Base-by-base conservation (phyloP, 1,140 invertebrate genomes). In the Camponotus pennsylvanicus region DNA sequence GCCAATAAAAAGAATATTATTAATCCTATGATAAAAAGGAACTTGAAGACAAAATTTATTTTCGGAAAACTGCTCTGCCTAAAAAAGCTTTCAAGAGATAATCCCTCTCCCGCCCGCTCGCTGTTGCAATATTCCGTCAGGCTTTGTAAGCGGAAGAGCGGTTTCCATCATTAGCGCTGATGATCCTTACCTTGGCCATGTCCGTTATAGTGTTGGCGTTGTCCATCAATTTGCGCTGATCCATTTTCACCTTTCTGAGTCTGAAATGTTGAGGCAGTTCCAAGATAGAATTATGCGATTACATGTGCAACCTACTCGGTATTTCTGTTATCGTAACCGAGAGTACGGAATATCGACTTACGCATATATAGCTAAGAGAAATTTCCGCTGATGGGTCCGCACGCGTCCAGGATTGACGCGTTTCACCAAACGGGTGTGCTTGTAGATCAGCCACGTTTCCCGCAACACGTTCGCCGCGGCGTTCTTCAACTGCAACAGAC, bases 391-490 rank as follows among this genome's bases (percentile, higher is more conserved):
- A 95, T 99, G 99, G 79, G 99, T 98, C 92, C 99, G 96, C 89
- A 99, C 99, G 95, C 98, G 97, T 84, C 98, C 97, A 69, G 98
- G 97, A 96, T 99, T 99, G 67, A 99, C 98, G 94, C 98, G 97
- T 96, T 99, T 99, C 90, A 99, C 99, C 91, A 99, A 96, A 94
- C 99, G 98, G 91, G 99, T 99, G 95, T 99, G 98, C 96, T 99
- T 99, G 96, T 99, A 99, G 94, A 99, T 99, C 92, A 99, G 97
- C 99, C 99, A 99, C 85, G 99, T 99, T 96, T 99, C 99, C 92
- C 99, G 96, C 89, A 99, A 96, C 86, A 99, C 99, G 96, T 99
- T 99, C 82, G 99, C 99, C 90, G 99, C 99, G 89, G 99, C 98
- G 96, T 99, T 99, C 97, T 99, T 99, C 95, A 99, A 96, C 99